Base-by-base conservation (phyloP, 2,113 vertebrate species). In the Pseudorhombus dupliciocellatus region DNA sequence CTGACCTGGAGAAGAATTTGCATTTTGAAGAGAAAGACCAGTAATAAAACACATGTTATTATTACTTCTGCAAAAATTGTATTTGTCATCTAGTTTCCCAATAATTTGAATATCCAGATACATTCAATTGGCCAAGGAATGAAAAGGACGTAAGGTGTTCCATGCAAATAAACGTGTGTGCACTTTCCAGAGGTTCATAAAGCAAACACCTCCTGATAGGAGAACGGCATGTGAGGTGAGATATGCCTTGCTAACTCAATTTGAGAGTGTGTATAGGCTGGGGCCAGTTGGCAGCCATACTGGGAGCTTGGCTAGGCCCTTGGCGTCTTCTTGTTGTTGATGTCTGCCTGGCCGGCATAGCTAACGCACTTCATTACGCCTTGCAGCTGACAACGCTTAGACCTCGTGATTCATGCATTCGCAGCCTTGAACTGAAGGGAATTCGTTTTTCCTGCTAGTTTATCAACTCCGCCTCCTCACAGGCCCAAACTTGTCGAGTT, bases 341-440 rank as follows among this genome's bases (percentile, higher is more conserved):
- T 80, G 79, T 84, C 53, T 79, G 81, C 72, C 82, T 87, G 86
- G 81, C 85, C 74, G 34, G 64, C n/a, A 10, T 64, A 34, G 63
- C 69, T 78, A 76, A 73, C 75, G 71, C 57, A 85, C 84, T 89
- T 84, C 78, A 87, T 87, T 87, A 86, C 75, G 59, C 65, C 54
- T 26, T 42, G 62, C 63, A 53, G 70, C 40, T 72, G 85, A 88
- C 79, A 79, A 68, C 71, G 81, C 67, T 73, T 70, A 70, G 76
- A 73, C 70, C 73, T 57, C 4, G 66, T 86, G 80, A 89, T 84
- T 77, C 84, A 90, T 88, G 80, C 53, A 83, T 86, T 84, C 65
- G 73, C 70, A 55, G 51, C 46, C 52, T 53, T 51, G 62, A 56
- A 59, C 72, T 31, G 14, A 2, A 20, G 78, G 67, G 67, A 79